Evolutionary conservation across 2,888 invertebrate genomes (phyloP).

Genomic region (Anoplius nigerrimus): DNA sequence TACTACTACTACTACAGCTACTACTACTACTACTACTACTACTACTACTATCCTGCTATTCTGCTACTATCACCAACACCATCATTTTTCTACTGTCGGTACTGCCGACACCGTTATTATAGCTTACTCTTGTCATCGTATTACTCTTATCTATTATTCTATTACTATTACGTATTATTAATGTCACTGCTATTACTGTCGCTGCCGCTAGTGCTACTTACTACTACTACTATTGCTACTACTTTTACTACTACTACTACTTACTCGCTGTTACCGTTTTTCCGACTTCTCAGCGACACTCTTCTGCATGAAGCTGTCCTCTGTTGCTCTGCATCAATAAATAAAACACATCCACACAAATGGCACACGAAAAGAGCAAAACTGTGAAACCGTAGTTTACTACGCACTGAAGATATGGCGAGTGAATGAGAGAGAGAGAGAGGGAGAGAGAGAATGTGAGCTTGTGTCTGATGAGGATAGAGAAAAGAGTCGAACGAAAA

Average conservation of each 20-base stretch:
- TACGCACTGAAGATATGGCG: too few relatives aligned
- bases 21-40: slow-evolving; percentile 48
- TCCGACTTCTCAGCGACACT: slow-evolving; percentile 31
- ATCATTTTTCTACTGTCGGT: slow-evolving; percentile 36
- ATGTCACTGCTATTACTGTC: neutral
- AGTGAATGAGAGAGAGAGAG: neutral
- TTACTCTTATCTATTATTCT: slow-evolving; percentile 17
- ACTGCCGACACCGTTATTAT: slow-evolving; percentile 21
- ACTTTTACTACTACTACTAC: slow-evolving; percentile 7
- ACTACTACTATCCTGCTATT: slow-evolving; percentile 25
- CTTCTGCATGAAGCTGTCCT: slow-evolving; percentile 44
- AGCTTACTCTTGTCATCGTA: slow-evolving; percentile 26
- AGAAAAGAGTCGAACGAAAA: neutral
- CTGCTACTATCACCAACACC: slow-evolving; percentile 16
- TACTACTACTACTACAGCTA: slow-evolving; percentile 39
- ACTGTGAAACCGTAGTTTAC: too few relatives aligned
- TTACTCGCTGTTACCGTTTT: neutral
- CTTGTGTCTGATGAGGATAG: neutral
- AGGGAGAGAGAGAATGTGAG: too few relatives aligned
- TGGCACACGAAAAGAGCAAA: too few relatives aligned
- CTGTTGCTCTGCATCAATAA: too few relatives aligned
- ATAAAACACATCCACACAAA: too few relatives aligned
- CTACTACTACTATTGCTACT: slow-evolving; percentile 13
- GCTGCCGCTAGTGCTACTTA: slow-evolving; percentile 4
- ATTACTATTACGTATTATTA: neutral